Evolutionary conservation across 2,888 invertebrate species (phyloP), one percentile per base, ranked within the genome.

Genomic region (Pherbina coryleti): DNA sequence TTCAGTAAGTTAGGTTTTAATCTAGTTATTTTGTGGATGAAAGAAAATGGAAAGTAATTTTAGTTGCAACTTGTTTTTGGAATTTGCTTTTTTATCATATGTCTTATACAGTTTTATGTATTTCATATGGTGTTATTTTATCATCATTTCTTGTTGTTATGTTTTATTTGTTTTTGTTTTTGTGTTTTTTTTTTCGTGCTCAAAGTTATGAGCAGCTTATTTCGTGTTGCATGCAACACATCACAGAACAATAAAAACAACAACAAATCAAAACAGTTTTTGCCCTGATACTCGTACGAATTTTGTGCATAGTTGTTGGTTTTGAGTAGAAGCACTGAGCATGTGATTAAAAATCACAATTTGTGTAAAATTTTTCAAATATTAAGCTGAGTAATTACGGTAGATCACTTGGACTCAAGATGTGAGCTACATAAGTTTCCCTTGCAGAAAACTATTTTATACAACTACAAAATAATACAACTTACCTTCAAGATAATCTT

Each of bases 11-110:
- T 19, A 69, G 22, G 69, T 49, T 60, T 34, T 78, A 22, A n/a
- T 64, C 74, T 22, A 69, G 70, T 51, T 78, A 62, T 75, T 64
- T 4, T n/a, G 17, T 72, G 28, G 37, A 37, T 72, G 64, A 44
- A 44, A 44, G 22, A 77, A 78, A 78, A 78, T 75, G 69, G 78
- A 78, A 78, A 78, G 78, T 78, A 62, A 62, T 78, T 75, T 44
- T 64, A 75, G 49, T 22, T 55, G 64, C 49, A n/a, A n/a, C n/a
- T n/a, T 64, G n/a, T 64, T 74, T 34, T 62, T 2, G 14, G 22
- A 4, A 1, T 1, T 1, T 19, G 19, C 11, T 19, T 55, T 1
- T 55, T 22, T 8, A 1, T 14, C 7, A 5, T 14, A 4, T 53
- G n/a, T 55, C 8, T 22, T 55, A 9, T 55, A 22, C 3, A 53